Evolutionary conservation across 2,888 invertebrate species (phyloP).

Genomic region (Noctua comes): DNA sequence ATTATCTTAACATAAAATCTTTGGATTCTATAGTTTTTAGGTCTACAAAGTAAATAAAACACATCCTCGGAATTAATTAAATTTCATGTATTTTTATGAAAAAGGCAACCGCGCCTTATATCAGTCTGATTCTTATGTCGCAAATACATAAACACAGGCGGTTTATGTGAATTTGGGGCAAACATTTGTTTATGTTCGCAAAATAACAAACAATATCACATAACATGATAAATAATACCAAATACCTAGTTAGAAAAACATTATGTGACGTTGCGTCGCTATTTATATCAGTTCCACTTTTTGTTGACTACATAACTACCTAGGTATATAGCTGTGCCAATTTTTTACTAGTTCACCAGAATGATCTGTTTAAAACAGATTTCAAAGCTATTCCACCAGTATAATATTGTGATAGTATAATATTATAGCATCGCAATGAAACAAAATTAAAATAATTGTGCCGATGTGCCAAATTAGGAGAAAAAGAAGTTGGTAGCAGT

Average conservation of each 20-base stretch:
- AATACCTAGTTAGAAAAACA: slow-evolving; percentile 32
- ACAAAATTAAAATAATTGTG: slow-evolving; percentile 16
- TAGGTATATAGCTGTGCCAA: slow-evolving; percentile 46
- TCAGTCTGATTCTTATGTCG: neutral
- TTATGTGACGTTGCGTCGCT: slow-evolving; percentile 22
- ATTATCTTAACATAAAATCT: neutral
- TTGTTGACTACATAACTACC: slow-evolving; percentile 17
- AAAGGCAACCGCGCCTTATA: neutral
- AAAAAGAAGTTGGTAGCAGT: slow-evolving; percentile 17
- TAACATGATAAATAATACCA: slow-evolving; percentile 29
- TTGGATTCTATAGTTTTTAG: neutral
- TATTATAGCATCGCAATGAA: neutral
- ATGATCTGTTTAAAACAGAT: slow-evolving; percentile 2
- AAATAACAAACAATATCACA: slow-evolving; percentile 40
- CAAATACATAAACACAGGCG: neutral
- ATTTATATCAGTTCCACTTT: slow-evolving; percentile 27
- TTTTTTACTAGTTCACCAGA: slow-evolving; percentile 27
- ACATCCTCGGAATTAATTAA: neutral
- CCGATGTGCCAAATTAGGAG: slow-evolving; percentile 23
- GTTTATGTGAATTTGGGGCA: slow-evolving; percentile 35
- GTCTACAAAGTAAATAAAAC: slow-evolving; percentile 7
- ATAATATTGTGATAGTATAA: slow-evolving; percentile 1
- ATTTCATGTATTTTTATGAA: neutral
- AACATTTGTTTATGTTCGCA: slow-evolving; percentile 37
- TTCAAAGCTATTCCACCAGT: slow-evolving; percentile 1